These are phyloP conservation scores for Philaethria dido DNA, from an alignment of 2,888 invertebrate genomes.

Conservation along the genomic window DNA sequence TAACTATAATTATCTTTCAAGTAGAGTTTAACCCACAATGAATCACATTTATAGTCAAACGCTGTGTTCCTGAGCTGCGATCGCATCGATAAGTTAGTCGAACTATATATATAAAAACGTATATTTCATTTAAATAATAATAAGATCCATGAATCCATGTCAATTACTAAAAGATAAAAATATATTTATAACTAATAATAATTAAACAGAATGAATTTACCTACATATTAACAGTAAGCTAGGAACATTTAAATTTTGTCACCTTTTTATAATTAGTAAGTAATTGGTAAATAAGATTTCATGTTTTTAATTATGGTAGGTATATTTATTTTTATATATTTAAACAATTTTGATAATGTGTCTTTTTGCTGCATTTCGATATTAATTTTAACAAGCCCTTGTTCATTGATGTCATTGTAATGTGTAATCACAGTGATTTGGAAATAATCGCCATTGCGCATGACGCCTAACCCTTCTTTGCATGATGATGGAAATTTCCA, in stretches of 20 bases:
- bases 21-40: too few species aligned
- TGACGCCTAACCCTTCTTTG: too few species aligned
- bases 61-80: too few species aligned
- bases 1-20: too few species aligned
- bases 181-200: neutral
- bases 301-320: too few species aligned
- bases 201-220: neutral
- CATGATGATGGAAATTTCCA: too few species aligned
- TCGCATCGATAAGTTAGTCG: too few species aligned
- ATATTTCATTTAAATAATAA: neutral
- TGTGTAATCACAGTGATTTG: slow-evolving; percentile 77
- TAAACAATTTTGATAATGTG: neutral
- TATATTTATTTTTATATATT: too few species aligned
- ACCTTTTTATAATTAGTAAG: too few species aligned
- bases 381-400: slow-evolving; percentile 49
- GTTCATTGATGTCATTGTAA: slow-evolving; percentile 65
- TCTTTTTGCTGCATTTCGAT: slow-evolving; percentile 14
- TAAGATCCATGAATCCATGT: neutral
- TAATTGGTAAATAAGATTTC: too few species aligned
- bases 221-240: neutral
- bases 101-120: too few species aligned
- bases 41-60: too few species aligned
- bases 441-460: slow-evolving; percentile 66
- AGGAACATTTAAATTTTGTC: neutral
- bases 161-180: neutral